These are phyloP conservation scores for Himantopus leucocephalus DNA, from an alignment of 2,113 vertebrate species.

Conservation along the genomic window DNA sequence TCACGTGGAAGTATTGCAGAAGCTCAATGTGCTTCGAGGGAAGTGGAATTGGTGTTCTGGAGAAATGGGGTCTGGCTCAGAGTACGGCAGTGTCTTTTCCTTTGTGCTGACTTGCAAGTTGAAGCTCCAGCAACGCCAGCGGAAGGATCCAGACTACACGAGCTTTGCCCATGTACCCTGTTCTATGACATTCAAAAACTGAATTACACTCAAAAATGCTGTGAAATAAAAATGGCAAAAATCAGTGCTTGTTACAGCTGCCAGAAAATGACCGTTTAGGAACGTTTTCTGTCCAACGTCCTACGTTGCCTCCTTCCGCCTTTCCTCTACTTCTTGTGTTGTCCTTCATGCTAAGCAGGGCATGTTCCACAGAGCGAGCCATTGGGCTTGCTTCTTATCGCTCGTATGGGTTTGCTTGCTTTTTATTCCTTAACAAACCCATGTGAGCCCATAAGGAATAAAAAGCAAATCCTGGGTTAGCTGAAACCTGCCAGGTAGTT, in stretches of 20 bases:
- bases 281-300: fast-evolving
- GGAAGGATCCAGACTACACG: neutral
- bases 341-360: neutral
- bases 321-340: fast-evolving
- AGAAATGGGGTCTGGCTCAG: neutral
- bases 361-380: neutral
- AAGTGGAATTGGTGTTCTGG: fast-evolving
- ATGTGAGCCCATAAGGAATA: too few species aligned
- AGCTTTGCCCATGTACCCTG: neutral
- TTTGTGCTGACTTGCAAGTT: neutral
- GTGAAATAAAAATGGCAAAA: neutral
- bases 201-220: neutral
- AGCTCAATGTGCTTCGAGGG: neutral
- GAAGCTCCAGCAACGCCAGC: neutral
- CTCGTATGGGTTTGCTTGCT: fast-evolving
- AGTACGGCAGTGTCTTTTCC: too few species aligned
- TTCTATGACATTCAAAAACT: neutral
- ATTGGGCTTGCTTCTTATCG: neutral
- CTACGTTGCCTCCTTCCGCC: neutral
- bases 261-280: neutral
- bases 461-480: neutral
- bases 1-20: fast-evolving
- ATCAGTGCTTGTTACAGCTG: neutral
- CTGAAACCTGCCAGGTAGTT: neutral
- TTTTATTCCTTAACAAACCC: too few species aligned